Conservation (phyloP, 2,113 vertebrate species). For the Phalacrocorax pelagicus region DNA sequence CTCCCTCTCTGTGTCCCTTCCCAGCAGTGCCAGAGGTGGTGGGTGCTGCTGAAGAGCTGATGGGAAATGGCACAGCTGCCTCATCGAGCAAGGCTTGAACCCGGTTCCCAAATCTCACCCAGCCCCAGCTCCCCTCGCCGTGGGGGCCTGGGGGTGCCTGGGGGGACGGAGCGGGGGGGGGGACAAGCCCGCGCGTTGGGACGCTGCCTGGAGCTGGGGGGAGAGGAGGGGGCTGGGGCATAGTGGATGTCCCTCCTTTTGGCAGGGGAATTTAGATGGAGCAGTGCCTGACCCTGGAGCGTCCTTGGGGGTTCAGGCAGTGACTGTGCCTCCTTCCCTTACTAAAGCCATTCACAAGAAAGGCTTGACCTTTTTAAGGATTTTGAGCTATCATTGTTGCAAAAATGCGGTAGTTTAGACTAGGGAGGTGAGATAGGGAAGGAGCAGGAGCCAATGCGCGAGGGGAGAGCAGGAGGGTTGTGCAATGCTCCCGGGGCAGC, state of each 20-base stretch:
- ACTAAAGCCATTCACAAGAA: not conserved
- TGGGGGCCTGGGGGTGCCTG: accelerated
- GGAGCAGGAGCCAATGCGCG: not conserved
- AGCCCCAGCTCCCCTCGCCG: not conserved
- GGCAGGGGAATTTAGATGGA: not conserved
- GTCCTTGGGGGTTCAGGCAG: not conserved
- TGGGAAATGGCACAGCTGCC: not conserved
- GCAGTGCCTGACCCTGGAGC: not conserved
- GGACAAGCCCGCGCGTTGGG: accelerated
- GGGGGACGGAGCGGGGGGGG: accelerated
- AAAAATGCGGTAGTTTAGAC: not conserved
- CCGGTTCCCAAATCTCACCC: accelerated
- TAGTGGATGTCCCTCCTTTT: not conserved
- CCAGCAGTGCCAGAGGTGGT: not conserved
- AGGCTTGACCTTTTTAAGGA: not conserved
- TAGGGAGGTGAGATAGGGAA: not conserved
- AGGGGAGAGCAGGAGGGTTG: not conserved
- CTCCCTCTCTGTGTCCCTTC: not conserved
- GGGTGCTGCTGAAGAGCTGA: not conserved
- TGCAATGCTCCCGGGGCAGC: not conserved
- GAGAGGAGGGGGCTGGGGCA: not conserved
- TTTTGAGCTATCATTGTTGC: not conserved
- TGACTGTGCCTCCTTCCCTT: not conserved
- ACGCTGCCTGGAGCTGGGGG: accelerated
- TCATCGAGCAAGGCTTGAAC: not conserved